These are phyloP conservation scores for Epinotia demarniana DNA, from an alignment of 2,888 invertebrate genomes.

Conservation along the genomic window DNA sequence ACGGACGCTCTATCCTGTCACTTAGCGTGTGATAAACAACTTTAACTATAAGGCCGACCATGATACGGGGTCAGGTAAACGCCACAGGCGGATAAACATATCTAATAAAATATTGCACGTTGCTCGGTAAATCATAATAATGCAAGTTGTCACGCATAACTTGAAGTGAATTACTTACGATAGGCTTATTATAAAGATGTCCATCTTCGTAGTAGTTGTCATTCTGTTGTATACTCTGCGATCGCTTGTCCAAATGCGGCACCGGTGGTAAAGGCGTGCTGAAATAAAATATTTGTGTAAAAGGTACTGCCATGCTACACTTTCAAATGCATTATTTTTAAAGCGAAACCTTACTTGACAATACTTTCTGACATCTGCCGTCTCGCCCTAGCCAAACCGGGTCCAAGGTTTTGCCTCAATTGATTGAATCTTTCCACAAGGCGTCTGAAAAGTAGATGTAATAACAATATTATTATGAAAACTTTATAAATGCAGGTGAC, in stretches of 20 bases:
- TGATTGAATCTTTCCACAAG: constrained; percentile 94
- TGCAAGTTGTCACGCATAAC: background rate
- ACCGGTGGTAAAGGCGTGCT: constrained; percentile 93
- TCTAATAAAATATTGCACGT: no score
- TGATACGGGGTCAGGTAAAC: no score
- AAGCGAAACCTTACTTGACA: constrained; percentile 86
- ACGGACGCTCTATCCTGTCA: no score
- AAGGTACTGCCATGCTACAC: background rate
- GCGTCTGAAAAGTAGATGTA: constrained; percentile 82
- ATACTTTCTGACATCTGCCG: constrained; percentile 91
- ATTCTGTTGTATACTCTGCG: constrained; percentile 81
- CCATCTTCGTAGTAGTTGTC: constrained; percentile 85
- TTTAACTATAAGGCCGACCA: no score
- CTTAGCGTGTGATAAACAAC: no score
- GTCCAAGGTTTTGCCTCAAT: constrained; percentile 90
- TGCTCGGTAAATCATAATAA: no score
- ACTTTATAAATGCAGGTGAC: background rate
- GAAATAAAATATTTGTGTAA: constrained; percentile 46
- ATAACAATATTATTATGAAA: background rate
- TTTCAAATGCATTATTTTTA: background rate
- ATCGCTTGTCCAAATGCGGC: constrained; percentile 87
- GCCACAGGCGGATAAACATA: no score
- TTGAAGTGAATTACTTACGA: constrained; percentile 69
- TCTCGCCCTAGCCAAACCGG: constrained; percentile 85
- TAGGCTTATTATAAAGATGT: constrained; percentile 90